A percentile compares a stretch with the other conserved stretches of the same genome.
phyloP scores from a whole-genome alignment of 1,140 invertebrate genomes.

The Drosophila sucinea region DNA sequence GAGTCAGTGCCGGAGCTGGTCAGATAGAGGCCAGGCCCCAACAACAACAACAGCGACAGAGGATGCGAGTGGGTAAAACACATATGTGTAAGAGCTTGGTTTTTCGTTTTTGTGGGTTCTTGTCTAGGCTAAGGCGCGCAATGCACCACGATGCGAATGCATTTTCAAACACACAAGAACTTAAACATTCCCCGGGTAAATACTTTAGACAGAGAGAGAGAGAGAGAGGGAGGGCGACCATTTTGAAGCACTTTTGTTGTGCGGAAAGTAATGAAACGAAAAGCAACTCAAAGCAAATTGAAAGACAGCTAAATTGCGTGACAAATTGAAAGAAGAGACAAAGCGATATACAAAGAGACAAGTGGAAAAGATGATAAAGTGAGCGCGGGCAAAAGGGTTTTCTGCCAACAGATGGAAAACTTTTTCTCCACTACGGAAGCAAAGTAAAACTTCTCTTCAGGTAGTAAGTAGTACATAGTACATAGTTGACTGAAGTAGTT shows the following conservation, averaged over 20 bases:
- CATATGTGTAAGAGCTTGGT: slow-evolving; percentile 61
- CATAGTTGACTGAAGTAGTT: background rate
- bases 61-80: slow-evolving; percentile 22
- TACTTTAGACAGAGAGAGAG: background rate
- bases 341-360: background rate
- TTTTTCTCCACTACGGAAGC: slow-evolving; percentile 20
- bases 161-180: slow-evolving; percentile 49
- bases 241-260: slow-evolving; percentile 9
- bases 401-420: slow-evolving; percentile 13
- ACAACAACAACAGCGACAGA: slow-evolving; percentile 29
- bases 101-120: slow-evolving; percentile 42
- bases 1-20: background rate
- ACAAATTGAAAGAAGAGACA: slow-evolving; percentile 41
- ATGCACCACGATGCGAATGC: slow-evolving; percentile 41
- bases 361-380: slow-evolving; percentile 3
- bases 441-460: slow-evolving; percentile 8
- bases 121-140: slow-evolving; percentile 64
- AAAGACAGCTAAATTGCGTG: slow-evolving; percentile 50
- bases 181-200: background rate
- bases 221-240: background rate
- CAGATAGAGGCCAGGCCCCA: slow-evolving; percentile 22
- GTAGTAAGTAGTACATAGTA: too few species aligned
- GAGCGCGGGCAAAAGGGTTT: background rate
- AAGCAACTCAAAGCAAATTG: slow-evolving; percentile 39
- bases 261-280: slow-evolving; percentile 30